Conservation (phyloP, 2,113 vertebrate genomes). For the Vidua macroura region DNA sequence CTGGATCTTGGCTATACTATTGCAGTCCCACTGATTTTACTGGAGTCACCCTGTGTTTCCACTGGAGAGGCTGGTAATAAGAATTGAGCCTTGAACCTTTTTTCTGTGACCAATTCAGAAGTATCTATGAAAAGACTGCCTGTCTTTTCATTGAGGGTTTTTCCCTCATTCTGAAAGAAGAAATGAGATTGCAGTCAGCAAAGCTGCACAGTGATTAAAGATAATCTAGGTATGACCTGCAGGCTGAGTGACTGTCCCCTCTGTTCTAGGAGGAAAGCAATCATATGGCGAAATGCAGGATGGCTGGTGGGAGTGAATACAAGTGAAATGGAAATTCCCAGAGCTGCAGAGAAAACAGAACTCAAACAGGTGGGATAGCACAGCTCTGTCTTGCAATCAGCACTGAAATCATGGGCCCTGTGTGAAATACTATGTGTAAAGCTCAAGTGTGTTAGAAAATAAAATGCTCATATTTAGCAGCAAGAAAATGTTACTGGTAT, state of each 20-base stretch:
- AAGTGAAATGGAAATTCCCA: neutral
- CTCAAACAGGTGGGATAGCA: neutral
- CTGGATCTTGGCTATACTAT: neutral
- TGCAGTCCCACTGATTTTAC: neutral
- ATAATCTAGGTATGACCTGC: constrained; percentile 30
- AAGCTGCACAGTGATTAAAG: constrained; percentile 18
- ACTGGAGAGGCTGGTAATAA: neutral
- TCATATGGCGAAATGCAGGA: neutral
- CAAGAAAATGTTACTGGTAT: neutral
- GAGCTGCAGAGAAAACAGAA: neutral
- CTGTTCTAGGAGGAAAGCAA: neutral
- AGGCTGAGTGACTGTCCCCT: neutral
- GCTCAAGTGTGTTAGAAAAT: neutral
- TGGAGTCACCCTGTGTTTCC: neutral
- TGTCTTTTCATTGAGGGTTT: neutral
- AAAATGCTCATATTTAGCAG: neutral
- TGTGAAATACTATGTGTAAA: neutral
- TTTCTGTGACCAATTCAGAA: neutral
- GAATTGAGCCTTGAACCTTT: neutral
- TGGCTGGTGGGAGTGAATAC: neutral
- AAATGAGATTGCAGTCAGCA: neutral
- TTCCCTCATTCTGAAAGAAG: neutral
- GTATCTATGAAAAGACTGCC: neutral
- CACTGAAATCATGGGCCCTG: neutral
- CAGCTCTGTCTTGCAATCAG: neutral